Evolutionary conservation across 2,888 invertebrate genomes (phyloP), one percentile per base, ranked within the genome.

Genomic region (Netelia virgata): DNA sequence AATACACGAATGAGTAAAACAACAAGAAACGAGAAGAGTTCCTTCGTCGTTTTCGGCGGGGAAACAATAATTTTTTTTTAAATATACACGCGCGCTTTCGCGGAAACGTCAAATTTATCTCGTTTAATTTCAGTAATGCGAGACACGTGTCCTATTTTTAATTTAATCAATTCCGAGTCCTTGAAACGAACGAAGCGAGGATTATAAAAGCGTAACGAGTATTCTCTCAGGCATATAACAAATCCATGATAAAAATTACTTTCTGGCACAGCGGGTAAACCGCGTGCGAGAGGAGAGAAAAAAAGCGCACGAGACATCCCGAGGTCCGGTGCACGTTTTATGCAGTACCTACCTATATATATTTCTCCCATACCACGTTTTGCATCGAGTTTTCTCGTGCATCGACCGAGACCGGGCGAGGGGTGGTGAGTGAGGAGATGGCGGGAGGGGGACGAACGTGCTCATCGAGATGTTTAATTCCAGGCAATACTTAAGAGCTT

Each of bases 131-230:
- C 36, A 36, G 36, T 59, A 20, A 23, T 59, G 23, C 20, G 14
- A 11, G 23, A 20, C 9, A 63, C n/a, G 63, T 11, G 41, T 16
- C 16, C 11, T 8, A 36, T 36, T 8, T 20, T 74, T 20, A 59
- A 50, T 75, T 81, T 36, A 36, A 36, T 81, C n/a, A 69, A 75
- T 78, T 63, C 43, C 9, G 47, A 73, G 53, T 16, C 76, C 76
- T 66, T 69, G 68, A 47, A 23, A 61, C 47, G 8, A 14, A 68
- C 36, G 8, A 18, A 61, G 68, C 28, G 66, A 41, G 59, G 73
- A 78, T 83, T 77, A 83, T 78, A 83, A 78, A 69, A 68, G 73
- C 78, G 78, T 83, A 83, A 83, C 73, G 83, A 78, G 73, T 74
- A 83, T 78, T 78, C 73, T 83, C 68, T 76, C 53, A 64, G 36